Evolutionary conservation across 2,888 invertebrate genomes (phyloP).

Genomic region (Polydrusus cervinus): DNA sequence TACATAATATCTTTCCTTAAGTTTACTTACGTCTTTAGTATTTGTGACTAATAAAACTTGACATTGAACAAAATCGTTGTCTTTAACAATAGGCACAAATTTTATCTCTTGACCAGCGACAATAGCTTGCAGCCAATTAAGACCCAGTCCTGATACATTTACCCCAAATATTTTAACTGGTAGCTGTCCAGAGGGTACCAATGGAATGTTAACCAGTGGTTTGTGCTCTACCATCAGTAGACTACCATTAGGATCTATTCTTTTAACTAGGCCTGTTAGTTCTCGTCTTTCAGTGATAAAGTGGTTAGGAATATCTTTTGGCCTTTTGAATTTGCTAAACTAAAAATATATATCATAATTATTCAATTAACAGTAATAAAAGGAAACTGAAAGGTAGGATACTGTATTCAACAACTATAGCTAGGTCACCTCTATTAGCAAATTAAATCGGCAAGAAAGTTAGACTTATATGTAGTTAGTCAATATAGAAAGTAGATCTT

Average conservation of each 20-base stretch:
- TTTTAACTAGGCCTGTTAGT: slow-evolving; percentile 68
- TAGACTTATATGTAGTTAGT: not conserved
- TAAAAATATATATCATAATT: too few relatives aligned
- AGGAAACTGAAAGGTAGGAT: too few relatives aligned
- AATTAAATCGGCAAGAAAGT: not conserved
- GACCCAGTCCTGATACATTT: slow-evolving; percentile 71
- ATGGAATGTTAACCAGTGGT: slow-evolving; percentile 67
- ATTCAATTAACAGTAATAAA: not conserved
- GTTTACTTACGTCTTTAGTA: slow-evolving; percentile 61
- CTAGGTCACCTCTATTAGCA: not conserved
- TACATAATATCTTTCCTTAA: too few relatives aligned
- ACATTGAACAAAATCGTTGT: slow-evolving; percentile 71
- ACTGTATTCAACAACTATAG: not conserved
- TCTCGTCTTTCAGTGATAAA: slow-evolving; percentile 68
- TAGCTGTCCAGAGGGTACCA: slow-evolving; percentile 65
- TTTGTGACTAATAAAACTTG: slow-evolving; percentile 68
- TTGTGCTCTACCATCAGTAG: slow-evolving; percentile 70
- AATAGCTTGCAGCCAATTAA: slow-evolving; percentile 71
- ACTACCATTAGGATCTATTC: slow-evolving; percentile 69
- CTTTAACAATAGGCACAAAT: slow-evolving; percentile 69
- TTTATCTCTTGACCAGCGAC: slow-evolving; percentile 68
- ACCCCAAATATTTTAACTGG: slow-evolving; percentile 75
- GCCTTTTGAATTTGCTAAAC: slow-evolving; percentile 69
- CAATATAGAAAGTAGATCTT: too few relatives aligned
- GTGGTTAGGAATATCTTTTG: slow-evolving; percentile 69